These are phyloP conservation scores for Ctenomys sociabilis DNA, from an alignment of 2,113 vertebrate genomes.

Conservation along the genomic window DNA sequence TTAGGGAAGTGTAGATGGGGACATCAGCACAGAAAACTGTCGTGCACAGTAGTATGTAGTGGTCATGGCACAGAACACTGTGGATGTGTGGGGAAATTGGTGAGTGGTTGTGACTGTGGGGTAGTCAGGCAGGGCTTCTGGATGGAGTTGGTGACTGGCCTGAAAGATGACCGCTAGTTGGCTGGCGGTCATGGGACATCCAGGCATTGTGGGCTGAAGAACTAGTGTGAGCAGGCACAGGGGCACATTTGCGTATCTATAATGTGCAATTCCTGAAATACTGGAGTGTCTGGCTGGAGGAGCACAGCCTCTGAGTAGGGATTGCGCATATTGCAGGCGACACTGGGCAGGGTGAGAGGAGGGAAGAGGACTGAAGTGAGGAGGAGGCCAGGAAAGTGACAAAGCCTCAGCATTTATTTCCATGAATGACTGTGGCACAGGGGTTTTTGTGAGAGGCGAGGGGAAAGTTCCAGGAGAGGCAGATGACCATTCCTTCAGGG, in stretches of 20 bases:
- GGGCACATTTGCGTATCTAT: neutral
- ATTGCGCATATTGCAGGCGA: neutral
- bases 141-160: neutral
- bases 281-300: neutral
- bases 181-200: neutral
- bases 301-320: neutral
- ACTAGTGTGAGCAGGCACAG: neutral
- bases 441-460: neutral
- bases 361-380: neutral
- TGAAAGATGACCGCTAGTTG: neutral
- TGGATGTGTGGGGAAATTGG: neutral
- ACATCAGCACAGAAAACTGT: neutral
- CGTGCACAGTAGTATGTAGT: neutral
- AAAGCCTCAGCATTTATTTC: neutral
- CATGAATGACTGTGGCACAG: neutral
- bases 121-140: neutral
- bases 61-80: neutral
- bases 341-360: neutral
- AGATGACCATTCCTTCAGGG: too few relatives aligned
- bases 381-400: neutral
- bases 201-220: neutral
- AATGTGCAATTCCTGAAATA: fast-evolving
- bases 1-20: neutral
- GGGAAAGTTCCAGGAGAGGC: neutral
- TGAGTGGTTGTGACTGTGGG: neutral